Conservation (phyloP, 64 coral and sea anemone species). For the Trachythela sp. region DNA sequence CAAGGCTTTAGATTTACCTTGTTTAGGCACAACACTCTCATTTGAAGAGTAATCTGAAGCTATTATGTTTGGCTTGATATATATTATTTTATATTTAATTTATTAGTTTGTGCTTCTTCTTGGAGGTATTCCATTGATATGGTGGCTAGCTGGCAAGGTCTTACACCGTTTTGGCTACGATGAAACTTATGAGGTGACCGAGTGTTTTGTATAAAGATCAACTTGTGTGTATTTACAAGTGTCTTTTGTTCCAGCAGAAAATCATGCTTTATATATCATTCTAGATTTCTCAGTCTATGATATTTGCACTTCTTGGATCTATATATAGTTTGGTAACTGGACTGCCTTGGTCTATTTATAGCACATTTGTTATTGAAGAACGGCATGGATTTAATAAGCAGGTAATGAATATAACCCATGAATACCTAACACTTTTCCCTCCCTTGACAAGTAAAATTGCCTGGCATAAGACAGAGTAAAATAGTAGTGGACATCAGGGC, state of each 20-base stretch:
- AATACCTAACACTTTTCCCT: too few species aligned
- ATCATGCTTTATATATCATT: not conserved
- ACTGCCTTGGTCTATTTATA: constrained; percentile 82
- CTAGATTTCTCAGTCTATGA: constrained; percentile 75
- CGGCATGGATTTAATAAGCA: constrained; percentile 98
- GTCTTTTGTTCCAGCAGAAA: not conserved
- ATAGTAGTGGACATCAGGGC: too few species aligned
- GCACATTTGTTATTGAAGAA: constrained; percentile 97
- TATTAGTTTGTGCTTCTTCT: constrained; percentile 69
- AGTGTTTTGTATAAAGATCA: too few species aligned
- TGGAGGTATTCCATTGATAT: constrained; percentile 86
- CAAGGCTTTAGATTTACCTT: too few species aligned
- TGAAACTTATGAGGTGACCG: constrained; percentile 83
- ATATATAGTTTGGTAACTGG: constrained; percentile 77
- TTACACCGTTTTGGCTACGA: constrained; percentile 68
- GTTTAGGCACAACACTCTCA: too few species aligned
- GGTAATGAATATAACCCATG: constrained; percentile 57
- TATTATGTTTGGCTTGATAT: not conserved
- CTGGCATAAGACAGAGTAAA: too few species aligned
- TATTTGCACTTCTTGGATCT: constrained; percentile 52
- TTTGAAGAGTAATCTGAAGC: not conserved
- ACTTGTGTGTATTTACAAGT: too few species aligned
- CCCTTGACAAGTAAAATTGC: too few species aligned
- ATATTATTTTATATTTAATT: constrained; percentile 7
- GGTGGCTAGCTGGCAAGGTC: constrained; percentile 54